Evolutionary conservation across 2,113 vertebrate genomes (phyloP).

Genomic region (Gallinago media): DNA sequence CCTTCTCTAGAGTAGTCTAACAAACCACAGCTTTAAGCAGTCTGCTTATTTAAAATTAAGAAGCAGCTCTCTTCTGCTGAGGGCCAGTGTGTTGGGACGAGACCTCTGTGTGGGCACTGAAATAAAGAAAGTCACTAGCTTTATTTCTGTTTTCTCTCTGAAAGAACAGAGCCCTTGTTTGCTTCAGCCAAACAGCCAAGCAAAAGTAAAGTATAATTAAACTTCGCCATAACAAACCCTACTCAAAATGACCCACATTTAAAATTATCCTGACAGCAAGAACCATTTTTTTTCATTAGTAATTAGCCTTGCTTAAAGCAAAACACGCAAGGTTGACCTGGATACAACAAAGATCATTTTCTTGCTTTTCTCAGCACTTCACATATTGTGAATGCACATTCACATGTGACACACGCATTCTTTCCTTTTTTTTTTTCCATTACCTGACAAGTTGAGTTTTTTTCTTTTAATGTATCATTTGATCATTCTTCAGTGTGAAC

Average conservation of each 20-base stretch:
- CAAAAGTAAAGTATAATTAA: constrained; percentile 51
- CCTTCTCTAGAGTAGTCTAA: background rate
- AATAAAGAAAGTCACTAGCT: constrained; percentile 12
- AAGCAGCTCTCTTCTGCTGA: background rate
- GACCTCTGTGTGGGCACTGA: background rate
- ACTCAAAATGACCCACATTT: background rate
- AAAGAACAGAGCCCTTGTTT: constrained; percentile 44
- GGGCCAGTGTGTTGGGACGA: background rate
- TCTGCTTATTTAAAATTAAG: constrained; percentile 8
- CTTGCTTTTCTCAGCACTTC: constrained; percentile 1
- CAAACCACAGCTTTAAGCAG: background rate
- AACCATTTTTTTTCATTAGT: background rate
- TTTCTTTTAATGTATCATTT: background rate
- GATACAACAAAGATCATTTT: background rate
- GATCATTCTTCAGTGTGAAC: background rate
- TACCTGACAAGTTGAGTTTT: background rate
- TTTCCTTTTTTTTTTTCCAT: background rate
- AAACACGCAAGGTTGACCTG: constrained; percentile 13
- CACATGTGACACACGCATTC: background rate
- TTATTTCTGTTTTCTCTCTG: constrained; percentile 31
- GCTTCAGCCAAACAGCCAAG: constrained; percentile 27
- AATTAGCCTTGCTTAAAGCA: constrained; percentile 48
- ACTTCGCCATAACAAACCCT: constrained; percentile 32
- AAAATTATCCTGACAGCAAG: constrained; percentile 29
- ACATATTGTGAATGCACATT: background rate